Evolutionary conservation across 92 coral and sea anemone genomes (phyloP).

Genomic region (Paragorgia papillata): DNA sequence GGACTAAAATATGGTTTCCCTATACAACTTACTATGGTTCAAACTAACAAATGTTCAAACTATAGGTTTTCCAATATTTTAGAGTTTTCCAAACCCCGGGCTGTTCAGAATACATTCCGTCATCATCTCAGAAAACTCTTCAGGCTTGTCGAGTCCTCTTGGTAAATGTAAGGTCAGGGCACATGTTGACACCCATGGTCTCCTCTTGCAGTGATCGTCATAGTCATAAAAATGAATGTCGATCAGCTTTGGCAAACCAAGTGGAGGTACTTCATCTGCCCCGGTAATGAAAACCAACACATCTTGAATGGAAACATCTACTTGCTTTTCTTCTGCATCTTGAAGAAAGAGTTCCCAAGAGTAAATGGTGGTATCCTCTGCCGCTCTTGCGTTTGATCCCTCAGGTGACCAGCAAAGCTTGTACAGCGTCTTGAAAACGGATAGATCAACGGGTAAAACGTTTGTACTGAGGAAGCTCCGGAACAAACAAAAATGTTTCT

Average conservation of each 20-base stretch:
- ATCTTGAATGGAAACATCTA: constrained; percentile 7
- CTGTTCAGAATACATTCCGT: too few species aligned
- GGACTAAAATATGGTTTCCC: too few species aligned
- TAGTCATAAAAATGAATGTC: constrained; percentile 31
- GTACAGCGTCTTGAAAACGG: constrained; percentile 18
- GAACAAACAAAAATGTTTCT: constrained; percentile 34
- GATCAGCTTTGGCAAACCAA: constrained; percentile 18
- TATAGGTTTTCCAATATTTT: too few species aligned
- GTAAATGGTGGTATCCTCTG: constrained; percentile 23
- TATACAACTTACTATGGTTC: too few species aligned
- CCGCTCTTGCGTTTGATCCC: constrained; percentile 27
- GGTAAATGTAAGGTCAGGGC: background rate
- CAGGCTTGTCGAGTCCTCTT: constrained; percentile 10
- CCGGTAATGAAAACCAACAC: constrained; percentile 26
- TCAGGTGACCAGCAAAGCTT: constrained; percentile 31
- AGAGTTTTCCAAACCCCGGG: background rate
- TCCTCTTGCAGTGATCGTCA: constrained; percentile 27
- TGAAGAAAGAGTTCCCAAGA: constrained; percentile 28
- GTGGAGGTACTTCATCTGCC: constrained; percentile 15
- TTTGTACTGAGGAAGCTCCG: constrained; percentile 9
- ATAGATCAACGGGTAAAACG: background rate
- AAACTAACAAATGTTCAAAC: too few species aligned
- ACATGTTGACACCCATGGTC: too few species aligned
- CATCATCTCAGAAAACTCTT: constrained; percentile 21
- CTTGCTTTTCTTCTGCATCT: constrained; percentile 37